Percentiles rank a stretch among this genome's conserved stretches.
Conservation (phyloP, 2,888 invertebrate genomes). For the Bombylius discolor region DNA sequence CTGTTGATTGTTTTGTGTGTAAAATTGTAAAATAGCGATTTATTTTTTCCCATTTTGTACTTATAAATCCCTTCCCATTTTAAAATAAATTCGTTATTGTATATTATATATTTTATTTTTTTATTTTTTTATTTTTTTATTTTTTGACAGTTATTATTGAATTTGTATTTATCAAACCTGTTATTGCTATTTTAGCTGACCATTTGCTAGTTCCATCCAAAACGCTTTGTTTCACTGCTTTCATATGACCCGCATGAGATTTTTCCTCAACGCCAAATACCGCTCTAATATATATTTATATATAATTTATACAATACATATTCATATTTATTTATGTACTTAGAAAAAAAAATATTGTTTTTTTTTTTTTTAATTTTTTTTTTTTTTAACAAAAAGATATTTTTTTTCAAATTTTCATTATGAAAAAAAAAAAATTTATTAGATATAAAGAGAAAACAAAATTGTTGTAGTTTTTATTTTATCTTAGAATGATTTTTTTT, state of each 20-base stretch:
- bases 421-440: not conserved
- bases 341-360: not conserved
- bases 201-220: constrained; percentile 99
- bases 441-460: too few species aligned
- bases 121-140: constrained; percentile 10
- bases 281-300: constrained; percentile 48
- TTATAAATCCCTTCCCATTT: not conserved
- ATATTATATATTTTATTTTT: constrained; percentile 5
- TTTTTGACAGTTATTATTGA: constrained; percentile 7
- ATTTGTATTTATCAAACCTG: constrained; percentile 61
- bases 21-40: too few species aligned
- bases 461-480: not conserved
- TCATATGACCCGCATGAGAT: constrained; percentile 91
- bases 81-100: constrained; percentile 4
- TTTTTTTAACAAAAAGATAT: not conserved
- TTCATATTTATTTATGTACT: not conserved
- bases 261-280: constrained; percentile 93
- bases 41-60: too few species aligned
- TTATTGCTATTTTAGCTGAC: constrained; percentile 99
- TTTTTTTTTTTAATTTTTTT: not conserved
- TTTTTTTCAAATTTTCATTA: not conserved
- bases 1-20: too few species aligned
- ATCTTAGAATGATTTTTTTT: not conserved
- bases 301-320: too few species aligned
- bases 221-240: constrained; percentile 95